Evolutionary conservation across 2,797 vertebrate species (phyloP).

Genomic region (Schizothorax lantsangensis): DNA sequence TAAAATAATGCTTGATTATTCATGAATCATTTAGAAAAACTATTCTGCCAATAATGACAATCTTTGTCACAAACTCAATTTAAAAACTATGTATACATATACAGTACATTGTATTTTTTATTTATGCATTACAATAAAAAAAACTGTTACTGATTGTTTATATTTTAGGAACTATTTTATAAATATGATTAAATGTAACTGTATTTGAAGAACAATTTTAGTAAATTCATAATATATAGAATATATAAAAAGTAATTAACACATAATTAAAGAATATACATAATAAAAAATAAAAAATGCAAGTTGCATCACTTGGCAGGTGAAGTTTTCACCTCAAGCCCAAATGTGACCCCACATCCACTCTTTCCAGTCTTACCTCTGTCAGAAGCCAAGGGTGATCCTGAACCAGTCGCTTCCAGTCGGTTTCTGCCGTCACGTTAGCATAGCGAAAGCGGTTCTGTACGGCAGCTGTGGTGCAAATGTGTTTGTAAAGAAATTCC

Average conservation of each 20-base stretch:
- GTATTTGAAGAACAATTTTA: too few species aligned
- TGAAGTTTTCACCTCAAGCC: neutral
- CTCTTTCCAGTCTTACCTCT: conserved; percentile 77
- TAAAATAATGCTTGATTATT: neutral
- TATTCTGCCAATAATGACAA: neutral
- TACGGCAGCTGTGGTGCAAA: conserved; percentile 88
- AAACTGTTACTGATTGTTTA: neutral
- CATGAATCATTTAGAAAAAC: neutral
- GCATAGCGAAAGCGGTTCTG: conserved; percentile 96
- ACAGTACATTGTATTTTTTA: neutral
- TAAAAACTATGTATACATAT: neutral
- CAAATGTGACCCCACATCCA: neutral
- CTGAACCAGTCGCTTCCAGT: conserved; percentile 83
- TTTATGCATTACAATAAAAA: neutral
- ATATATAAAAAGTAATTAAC: too few species aligned
- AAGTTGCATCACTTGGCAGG: neutral
- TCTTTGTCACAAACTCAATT: neutral
- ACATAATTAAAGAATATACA: neutral
- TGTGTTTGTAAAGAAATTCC: conserved; percentile 93
- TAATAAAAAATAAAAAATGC: neutral
- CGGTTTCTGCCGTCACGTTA: conserved; percentile 72
- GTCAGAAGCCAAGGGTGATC: conserved; percentile 94
- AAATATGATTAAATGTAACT: too few species aligned
- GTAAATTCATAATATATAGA: too few species aligned
- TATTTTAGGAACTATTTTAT: too few species aligned